These are phyloP conservation scores for Montipora capricornis DNA, from an alignment of 64 coral and sea anemone genomes.

Conservation along the genomic window DNA sequence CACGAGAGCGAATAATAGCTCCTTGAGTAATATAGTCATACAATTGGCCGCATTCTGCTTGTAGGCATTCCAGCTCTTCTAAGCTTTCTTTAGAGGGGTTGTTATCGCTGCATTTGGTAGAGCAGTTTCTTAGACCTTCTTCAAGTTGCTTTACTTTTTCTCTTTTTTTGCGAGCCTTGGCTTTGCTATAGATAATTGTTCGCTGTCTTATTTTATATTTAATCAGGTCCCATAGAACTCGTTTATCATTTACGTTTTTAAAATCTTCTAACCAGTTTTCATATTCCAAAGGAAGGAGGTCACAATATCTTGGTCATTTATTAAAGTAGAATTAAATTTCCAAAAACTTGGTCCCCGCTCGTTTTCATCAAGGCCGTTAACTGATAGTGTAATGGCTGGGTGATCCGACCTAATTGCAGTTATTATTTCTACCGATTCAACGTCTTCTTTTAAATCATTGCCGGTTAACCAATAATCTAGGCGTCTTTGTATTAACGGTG, in stretches of 20 bases:
- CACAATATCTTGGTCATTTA: too few relatives aligned
- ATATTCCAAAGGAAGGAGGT: too few relatives aligned
- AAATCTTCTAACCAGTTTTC: neutral
- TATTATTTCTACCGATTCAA: neutral
- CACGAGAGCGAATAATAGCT: slow-evolving; percentile 36
- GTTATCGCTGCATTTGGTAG: too few relatives aligned
- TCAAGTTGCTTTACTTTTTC: neutral
- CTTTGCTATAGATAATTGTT: slow-evolving; percentile 57
- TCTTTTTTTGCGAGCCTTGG: slow-evolving; percentile 3
- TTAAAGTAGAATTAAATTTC: too few relatives aligned
- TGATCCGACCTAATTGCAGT: neutral
- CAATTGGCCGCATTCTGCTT: too few relatives aligned
- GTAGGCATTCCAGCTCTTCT: too few relatives aligned
- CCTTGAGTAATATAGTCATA: slow-evolving; percentile 49
- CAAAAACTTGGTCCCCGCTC: too few relatives aligned
- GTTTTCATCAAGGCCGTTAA: too few relatives aligned
- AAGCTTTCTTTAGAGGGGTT: too few relatives aligned
- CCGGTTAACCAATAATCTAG: slow-evolving; percentile 51
- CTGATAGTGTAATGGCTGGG: slow-evolving; percentile 30
- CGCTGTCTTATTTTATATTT: slow-evolving; percentile 66
- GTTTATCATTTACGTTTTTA: too few relatives aligned
- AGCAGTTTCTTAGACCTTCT: too few relatives aligned
- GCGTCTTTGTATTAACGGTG: slow-evolving; percentile 30
- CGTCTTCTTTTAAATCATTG: slow-evolving; percentile 56
- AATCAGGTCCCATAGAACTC: too few relatives aligned